Conservation (phyloP, 1,140 invertebrate species). For the Trachelipus rathkii region DNA sequence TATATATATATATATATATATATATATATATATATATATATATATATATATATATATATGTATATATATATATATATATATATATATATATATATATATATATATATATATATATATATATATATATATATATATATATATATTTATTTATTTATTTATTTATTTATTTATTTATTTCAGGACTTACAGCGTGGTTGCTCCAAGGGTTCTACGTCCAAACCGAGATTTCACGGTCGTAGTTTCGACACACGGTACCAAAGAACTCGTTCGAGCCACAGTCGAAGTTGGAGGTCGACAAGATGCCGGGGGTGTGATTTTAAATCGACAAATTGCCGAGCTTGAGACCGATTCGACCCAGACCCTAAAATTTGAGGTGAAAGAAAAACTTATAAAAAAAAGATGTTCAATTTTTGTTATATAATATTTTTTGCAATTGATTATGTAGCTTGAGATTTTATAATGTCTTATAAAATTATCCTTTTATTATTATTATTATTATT, state of each 20-base stretch:
- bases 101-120: conserved; percentile 15
- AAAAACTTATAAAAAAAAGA: no score
- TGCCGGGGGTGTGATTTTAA: background rate
- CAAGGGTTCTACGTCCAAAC: background rate
- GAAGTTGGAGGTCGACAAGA: conserved; percentile 11
- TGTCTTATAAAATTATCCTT: no score
- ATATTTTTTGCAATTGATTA: no score
- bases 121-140: conserved; percentile 12
- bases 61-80: conserved; percentile 15
- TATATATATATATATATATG: conserved; percentile 3
- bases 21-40: background rate
- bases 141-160: background rate
- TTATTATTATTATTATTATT: no score
- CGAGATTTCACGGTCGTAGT: conserved; percentile 19
- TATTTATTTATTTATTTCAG: background rate
- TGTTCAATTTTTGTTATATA: no score
- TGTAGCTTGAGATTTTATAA: no score
- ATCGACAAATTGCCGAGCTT: conserved; percentile 13
- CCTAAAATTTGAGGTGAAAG: conserved; percentile 9
- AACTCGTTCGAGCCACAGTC: background rate
- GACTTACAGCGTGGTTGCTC: background rate
- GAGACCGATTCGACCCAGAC: background rate
- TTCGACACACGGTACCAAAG: conserved; percentile 12
- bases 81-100: conserved; percentile 14
- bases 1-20: conserved; percentile 1